Percentiles rank a stretch among this genome's conserved stretches.
Evolutionary conservation across 2,888 invertebrate genomes (phyloP).

Genomic region (Chrysolina haemoptera): DNA sequence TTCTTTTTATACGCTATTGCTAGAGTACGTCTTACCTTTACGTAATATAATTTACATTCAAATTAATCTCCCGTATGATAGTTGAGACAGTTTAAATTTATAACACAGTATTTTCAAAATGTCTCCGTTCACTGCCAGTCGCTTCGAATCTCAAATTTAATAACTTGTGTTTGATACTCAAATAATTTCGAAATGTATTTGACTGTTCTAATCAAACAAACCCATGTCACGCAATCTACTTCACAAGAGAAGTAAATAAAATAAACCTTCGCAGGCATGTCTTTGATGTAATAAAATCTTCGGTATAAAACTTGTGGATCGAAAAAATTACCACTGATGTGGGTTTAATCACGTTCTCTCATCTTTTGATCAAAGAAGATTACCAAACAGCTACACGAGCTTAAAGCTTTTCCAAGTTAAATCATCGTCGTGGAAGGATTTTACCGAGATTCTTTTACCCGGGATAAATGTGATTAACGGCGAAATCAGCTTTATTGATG

Average conservation of each 20-base stretch:
- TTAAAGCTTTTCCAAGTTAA: conserved; percentile 46
- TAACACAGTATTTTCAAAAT: background rate
- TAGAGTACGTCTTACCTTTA: no score
- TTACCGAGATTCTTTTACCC: conserved; percentile 42
- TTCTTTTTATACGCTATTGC: no score
- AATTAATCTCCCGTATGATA: no score
- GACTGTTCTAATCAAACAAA: background rate
- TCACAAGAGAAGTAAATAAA: background rate
- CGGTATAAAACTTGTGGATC: conserved; percentile 41
- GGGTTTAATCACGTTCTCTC: conserved; percentile 52
- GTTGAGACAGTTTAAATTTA: no score
- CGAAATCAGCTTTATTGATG: conserved; percentile 58
- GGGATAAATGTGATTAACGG: conserved; percentile 56
- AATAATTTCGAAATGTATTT: background rate
- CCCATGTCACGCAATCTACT: background rate
- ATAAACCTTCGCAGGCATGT: conserved; percentile 23
- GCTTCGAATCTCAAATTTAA: background rate
- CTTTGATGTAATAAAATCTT: conserved; percentile 38
- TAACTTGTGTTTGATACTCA: no score
- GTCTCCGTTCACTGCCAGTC: background rate
- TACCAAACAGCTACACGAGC: conserved; percentile 32
- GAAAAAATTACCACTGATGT: conserved; percentile 52
- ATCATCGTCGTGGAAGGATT: conserved; percentile 51
- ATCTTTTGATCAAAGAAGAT: conserved; percentile 55
- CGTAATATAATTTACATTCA: no score